Evolutionary conservation across 2,888 invertebrate genomes (phyloP).

Genomic region (Nasonovia ribisnigri): DNA sequence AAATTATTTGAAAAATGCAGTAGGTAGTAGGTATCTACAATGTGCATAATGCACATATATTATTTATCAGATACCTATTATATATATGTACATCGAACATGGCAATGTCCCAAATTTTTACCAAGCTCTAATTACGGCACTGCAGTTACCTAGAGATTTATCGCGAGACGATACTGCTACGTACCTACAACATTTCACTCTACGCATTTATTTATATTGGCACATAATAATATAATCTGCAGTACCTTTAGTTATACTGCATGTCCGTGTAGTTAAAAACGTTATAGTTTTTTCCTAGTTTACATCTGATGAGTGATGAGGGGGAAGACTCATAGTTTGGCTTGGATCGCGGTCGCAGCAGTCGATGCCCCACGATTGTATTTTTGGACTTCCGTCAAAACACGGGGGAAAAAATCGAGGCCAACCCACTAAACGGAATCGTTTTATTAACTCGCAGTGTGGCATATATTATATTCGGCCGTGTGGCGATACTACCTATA

Average conservation of each 20-base stretch:
- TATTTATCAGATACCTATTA: no score
- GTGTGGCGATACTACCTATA: neutral
- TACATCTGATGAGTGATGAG: neutral
- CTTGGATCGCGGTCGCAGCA: neutral
- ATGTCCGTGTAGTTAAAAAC: neutral
- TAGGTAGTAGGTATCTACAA: neutral
- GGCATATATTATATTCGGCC: neutral
- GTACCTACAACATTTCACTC: neutral
- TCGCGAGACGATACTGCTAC: neutral
- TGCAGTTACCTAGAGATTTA: neutral
- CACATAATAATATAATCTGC: neutral
- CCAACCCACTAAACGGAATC: constrained; percentile 32
- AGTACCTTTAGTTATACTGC: no score
- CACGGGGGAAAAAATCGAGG: constrained; percentile 2
- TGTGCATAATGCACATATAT: neutral
- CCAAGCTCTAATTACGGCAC: neutral
- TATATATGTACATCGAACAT: neutral
- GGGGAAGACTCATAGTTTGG: neutral
- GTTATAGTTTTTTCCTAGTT: neutral
- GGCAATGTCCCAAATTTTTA: no score
- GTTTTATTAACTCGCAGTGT: neutral
- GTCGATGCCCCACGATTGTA: neutral
- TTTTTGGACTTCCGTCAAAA: constrained; percentile 38
- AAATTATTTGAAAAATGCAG: neutral
- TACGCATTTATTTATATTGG: neutral